Conservation (phyloP, 1,140 invertebrate species). For the Aphelinus certus region DNA sequence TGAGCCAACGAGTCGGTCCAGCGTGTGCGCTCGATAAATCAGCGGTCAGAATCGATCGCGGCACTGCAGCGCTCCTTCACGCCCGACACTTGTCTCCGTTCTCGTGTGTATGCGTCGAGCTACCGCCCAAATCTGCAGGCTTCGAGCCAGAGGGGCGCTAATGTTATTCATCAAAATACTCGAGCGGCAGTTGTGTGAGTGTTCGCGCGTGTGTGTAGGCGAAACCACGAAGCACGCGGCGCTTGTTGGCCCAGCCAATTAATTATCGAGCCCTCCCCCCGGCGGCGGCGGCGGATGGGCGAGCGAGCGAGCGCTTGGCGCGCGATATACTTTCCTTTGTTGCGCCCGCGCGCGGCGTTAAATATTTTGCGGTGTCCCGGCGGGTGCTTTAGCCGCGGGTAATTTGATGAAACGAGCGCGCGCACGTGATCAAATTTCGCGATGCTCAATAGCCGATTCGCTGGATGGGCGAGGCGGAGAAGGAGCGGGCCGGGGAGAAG, state of each 20-base stretch:
- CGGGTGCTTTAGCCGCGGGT: no score
- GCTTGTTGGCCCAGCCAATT: conserved; percentile 5
- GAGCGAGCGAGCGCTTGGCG: no score
- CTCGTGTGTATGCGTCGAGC: background rate
- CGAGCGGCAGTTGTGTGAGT: background rate
- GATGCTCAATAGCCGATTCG: background rate
- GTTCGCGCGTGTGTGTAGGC: background rate
- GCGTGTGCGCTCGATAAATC: no score
- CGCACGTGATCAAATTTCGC: no score
- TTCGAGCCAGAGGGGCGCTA: background rate
- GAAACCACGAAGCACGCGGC: background rate
- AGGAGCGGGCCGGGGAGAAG: no score
- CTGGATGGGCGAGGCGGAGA: no score
- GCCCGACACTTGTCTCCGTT: background rate
- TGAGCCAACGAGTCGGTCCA: no score
- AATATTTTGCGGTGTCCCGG: background rate
- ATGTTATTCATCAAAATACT: conserved; percentile 18
- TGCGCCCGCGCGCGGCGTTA: background rate
- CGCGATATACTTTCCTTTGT: background rate
- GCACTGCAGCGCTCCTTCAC: background rate
- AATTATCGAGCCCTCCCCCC: background rate
- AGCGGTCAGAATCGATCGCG: no score
- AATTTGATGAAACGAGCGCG: background rate
- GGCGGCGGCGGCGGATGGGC: no score
- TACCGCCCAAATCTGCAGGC: background rate